These are phyloP conservation scores for Brotula barbata DNA, from an alignment of 2,797 vertebrate genomes.

Conservation along the genomic window DNA sequence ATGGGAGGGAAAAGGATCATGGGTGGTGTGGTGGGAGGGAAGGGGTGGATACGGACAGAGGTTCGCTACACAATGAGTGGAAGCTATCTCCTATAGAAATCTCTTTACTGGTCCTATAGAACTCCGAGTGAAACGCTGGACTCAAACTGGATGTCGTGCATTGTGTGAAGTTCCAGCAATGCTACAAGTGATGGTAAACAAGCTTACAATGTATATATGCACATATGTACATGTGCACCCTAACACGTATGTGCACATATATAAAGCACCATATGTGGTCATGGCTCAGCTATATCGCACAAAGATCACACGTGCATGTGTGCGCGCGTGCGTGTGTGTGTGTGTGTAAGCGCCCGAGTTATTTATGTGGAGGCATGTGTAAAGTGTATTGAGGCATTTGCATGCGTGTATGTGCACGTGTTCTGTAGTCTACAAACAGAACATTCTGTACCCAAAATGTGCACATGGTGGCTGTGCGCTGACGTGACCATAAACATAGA, in stretches of 20 bases:
- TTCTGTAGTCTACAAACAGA: constrained; percentile 35
- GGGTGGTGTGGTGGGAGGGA: constrained; percentile 10
- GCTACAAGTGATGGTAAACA: too few species aligned
- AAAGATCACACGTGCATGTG: constrained; percentile 5
- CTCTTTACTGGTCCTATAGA: constrained; percentile 1
- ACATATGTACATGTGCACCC: background rate
- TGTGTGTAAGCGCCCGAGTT: background rate
- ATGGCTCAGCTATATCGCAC: constrained; percentile 11
- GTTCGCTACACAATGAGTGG: constrained; percentile 10
- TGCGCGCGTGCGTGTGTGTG: background rate
- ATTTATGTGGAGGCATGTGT: background rate
- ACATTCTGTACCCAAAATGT: constrained; percentile 46
- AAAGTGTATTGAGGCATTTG: too few species aligned
- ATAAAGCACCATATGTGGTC: constrained; percentile 21
- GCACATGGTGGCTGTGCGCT: background rate
- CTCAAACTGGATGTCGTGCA: background rate
- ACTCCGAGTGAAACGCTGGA: constrained; percentile 2
- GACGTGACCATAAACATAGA: too few species aligned
- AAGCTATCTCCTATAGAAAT: constrained; percentile 13
- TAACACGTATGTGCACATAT: constrained; percentile 16
- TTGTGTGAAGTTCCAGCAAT: constrained; percentile 5
- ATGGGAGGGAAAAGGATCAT: constrained; percentile 7
- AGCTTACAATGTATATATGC: too few species aligned
- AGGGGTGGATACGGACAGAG: constrained; percentile 18
- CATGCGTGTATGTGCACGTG: background rate